Conservation (phyloP, 2,113 vertebrate genomes). For the Melanocharis versteri region DNA sequence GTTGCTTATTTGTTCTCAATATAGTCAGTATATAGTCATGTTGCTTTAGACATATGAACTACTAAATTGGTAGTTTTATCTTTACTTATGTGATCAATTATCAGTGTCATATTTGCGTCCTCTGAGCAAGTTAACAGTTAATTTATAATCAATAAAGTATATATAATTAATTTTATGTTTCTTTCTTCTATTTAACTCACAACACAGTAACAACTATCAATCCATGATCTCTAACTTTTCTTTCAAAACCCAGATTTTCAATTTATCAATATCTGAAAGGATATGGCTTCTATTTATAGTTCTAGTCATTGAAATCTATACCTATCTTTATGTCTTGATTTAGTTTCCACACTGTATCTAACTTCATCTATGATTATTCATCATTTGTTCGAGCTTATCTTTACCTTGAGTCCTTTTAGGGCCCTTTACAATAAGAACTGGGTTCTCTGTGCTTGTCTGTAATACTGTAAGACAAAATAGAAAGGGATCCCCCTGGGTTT, state of each 20-base stretch:
- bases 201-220: neutral
- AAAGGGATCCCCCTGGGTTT: neutral
- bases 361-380: neutral
- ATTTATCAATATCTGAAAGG: neutral
- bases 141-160: neutral
- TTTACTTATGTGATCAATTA: neutral
- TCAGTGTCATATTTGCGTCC: neutral
- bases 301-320: neutral
- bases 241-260: neutral
- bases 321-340: neutral
- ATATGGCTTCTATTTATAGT: neutral
- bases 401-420: neutral
- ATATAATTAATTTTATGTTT: neutral
- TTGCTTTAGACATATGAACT: neutral
- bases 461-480: neutral
- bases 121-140: neutral
- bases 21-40: neutral
- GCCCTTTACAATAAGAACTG: neutral
- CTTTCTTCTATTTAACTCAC: neutral
- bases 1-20: neutral
- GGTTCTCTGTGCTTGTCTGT: neutral
- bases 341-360: neutral
- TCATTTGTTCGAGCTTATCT: neutral
- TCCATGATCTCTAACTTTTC: neutral
- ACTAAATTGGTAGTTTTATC: neutral